Conservation (phyloP, 2,797 vertebrate species). For the Ceyx erithaca region DNA sequence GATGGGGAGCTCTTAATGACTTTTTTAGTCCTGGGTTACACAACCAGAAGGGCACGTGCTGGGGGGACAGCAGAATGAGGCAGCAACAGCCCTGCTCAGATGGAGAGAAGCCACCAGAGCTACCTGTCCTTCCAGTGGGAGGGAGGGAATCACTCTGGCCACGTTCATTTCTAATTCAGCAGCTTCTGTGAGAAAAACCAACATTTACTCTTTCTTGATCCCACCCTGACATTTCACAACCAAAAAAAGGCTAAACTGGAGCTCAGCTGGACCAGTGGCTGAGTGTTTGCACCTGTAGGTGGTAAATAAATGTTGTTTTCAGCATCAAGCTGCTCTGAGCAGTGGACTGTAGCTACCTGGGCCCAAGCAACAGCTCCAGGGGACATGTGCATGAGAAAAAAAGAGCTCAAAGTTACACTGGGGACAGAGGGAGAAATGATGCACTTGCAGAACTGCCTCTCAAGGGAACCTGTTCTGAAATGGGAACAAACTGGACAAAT, state of each 20-base stretch:
- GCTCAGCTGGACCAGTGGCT: not conserved
- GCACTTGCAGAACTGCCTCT: not conserved
- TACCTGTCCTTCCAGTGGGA: not conserved
- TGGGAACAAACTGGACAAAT: accelerated
- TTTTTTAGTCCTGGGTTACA: not conserved
- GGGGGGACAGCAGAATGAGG: not conserved
- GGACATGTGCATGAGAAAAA: accelerated
- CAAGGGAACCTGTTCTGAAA: not conserved
- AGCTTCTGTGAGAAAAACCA: accelerated
- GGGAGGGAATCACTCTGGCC: not conserved
- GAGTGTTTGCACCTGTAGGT: accelerated
- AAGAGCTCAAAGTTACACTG: not conserved
- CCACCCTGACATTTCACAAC: not conserved
- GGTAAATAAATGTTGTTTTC: not conserved
- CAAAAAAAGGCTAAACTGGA: not conserved
- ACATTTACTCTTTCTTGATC: not conserved
- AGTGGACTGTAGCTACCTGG: not conserved
- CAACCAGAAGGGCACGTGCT: not conserved
- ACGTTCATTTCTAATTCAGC: not conserved
- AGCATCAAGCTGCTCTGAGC: not conserved
- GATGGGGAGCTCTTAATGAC: not conserved
- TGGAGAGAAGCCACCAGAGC: not conserved
- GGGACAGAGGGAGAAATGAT: not conserved
- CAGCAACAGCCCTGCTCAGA: not conserved
- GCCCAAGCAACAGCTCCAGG: not conserved